phyloP scores from a whole-genome alignment of 2,113 vertebrate species.

The Dryoscopus gambensis region DNA sequence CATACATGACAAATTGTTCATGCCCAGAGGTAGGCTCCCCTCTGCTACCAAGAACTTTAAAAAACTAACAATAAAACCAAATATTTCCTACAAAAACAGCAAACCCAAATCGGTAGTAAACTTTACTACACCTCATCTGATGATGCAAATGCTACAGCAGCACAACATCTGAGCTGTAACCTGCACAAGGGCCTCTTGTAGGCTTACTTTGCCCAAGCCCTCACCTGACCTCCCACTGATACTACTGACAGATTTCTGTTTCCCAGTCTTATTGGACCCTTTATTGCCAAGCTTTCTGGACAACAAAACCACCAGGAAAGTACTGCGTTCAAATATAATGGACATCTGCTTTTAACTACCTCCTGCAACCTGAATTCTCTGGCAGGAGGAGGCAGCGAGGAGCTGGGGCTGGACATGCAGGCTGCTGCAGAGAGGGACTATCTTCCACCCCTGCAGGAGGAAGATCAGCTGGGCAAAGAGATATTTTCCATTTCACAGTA shows the following conservation, averaged over 20 bases:
- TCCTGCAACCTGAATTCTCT: background rate
- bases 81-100: background rate
- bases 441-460: fast-evolving
- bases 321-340: background rate
- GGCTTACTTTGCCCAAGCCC: background rate
- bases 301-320: background rate
- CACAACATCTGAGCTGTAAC: background rate
- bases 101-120: background rate
- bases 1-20: background rate
- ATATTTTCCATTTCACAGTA: background rate
- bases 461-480: background rate
- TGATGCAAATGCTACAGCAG: background rate
- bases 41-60: background rate
- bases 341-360: background rate
- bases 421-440: fast-evolving
- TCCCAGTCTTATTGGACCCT: background rate
- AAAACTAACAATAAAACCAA: background rate
- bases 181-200: background rate
- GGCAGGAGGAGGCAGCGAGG: fast-evolving
- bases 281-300: background rate
- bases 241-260: background rate
- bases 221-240: background rate
- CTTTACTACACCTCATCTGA: background rate
- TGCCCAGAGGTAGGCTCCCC: background rate
- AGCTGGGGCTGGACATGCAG: fast-evolving